Evolutionary conservation across 2,797 vertebrate genomes (phyloP).

Genomic region (Pseudomugil tenellus): DNA sequence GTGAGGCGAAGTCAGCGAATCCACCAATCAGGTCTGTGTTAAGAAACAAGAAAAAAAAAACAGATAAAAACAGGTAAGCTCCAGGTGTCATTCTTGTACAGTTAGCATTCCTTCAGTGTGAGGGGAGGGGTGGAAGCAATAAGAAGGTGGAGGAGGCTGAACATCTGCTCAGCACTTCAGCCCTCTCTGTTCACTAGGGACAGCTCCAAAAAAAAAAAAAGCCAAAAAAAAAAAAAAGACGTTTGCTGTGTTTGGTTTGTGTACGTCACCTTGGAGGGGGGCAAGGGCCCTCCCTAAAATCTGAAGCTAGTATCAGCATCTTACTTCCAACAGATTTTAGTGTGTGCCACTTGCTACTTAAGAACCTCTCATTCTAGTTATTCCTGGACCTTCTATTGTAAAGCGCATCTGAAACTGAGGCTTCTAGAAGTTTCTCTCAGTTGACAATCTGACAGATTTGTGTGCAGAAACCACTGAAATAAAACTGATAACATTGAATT

Average conservation of each 20-base stretch:
- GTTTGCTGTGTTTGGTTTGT: conserved; percentile 92
- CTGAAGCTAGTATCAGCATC: conserved; percentile 58
- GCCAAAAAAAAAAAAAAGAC: conserved; percentile 46
- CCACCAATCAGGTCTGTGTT: conserved; percentile 87
- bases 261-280: conserved; percentile 74
- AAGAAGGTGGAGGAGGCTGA: conserved; percentile 81
- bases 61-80: conserved; percentile 54
- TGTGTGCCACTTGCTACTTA: conserved; percentile 22
- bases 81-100: conserved; percentile 68
- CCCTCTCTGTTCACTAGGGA: conserved; percentile 92
- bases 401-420: not conserved
- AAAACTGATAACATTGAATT: not conserved
- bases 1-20: conserved; percentile 93
- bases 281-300: conserved; percentile 81
- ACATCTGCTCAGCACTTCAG: conserved; percentile 93
- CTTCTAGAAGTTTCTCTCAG: conserved; percentile 5
- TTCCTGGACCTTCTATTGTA: conserved; percentile 20
- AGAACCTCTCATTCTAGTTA: conserved; percentile 16
- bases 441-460: conserved; percentile 3
- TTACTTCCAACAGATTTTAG: conserved; percentile 35
- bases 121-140: conserved; percentile 69
- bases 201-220: conserved; percentile 75
- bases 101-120: conserved; percentile 76
- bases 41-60: conserved; percentile 45
- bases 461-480: conserved; percentile 3